phyloP scores from a whole-genome alignment of 2,113 vertebrate species.

The Toxostoma redivivum region DNA sequence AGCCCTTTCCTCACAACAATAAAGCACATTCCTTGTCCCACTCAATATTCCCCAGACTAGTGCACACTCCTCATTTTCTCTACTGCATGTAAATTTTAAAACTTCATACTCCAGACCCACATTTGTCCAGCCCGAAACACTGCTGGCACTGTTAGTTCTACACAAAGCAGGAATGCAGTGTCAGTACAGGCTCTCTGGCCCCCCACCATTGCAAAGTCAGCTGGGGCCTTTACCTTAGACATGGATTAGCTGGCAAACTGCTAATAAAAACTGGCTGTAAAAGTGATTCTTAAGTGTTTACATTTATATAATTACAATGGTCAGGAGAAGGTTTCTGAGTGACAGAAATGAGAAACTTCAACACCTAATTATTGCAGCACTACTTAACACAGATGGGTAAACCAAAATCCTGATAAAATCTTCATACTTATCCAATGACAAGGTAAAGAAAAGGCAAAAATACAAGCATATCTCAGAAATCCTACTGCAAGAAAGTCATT shows the following conservation, averaged over 20 bases:
- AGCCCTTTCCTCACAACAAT: neutral
- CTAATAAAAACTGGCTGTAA: neutral
- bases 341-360: neutral
- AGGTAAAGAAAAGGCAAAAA: neutral
- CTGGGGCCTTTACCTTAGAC: neutral
- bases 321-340: neutral
- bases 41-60: neutral
- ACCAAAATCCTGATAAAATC: neutral
- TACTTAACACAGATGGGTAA: neutral
- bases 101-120: neutral
- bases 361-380: neutral
- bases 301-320: neutral
- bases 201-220: neutral
- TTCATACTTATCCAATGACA: neutral
- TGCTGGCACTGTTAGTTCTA: no score
- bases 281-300: neutral
- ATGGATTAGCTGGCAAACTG: neutral
- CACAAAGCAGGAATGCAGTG: neutral
- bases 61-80: neutral
- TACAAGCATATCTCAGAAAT: accelerated
- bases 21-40: neutral
- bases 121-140: neutral
- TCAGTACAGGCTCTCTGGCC: neutral
- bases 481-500: neutral
- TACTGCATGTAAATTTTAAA: neutral